Evolutionary conservation across 2,888 invertebrate genomes (phyloP).

Genomic region (Oligia fasciuncula): DNA sequence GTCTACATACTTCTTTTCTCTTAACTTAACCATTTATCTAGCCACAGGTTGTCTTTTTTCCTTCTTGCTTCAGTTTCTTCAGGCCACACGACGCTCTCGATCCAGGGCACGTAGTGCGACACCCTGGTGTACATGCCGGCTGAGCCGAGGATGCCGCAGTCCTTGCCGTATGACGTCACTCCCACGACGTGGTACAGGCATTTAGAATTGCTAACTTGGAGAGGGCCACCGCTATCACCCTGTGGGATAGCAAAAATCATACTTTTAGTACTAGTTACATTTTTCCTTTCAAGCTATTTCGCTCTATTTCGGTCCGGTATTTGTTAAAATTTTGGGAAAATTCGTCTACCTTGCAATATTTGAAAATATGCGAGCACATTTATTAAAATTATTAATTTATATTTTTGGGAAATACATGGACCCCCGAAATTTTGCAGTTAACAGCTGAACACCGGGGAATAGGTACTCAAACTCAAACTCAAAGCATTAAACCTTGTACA

Average conservation of each 20-base stretch:
- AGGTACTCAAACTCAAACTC: neutral
- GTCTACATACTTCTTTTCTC: neutral
- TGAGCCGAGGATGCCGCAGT: slow-evolving; percentile 77
- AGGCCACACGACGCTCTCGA: slow-evolving; percentile 90
- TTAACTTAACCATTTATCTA: slow-evolving; percentile 16
- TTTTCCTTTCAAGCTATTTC: neutral
- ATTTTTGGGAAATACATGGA: neutral
- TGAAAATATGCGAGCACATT: neutral
- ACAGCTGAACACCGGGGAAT: neutral
- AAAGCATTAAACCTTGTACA: too few relatives aligned
- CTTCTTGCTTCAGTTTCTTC: slow-evolving; percentile 39
- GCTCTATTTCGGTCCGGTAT: neutral
- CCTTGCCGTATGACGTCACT: slow-evolving; percentile 85
- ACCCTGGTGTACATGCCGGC: slow-evolving; percentile 89
- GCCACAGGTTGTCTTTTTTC: slow-evolving; percentile 1
- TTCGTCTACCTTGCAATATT: neutral
- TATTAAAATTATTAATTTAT: neutral
- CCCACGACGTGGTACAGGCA: slow-evolving; percentile 89
- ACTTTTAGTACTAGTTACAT: neutral
- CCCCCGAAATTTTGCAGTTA: neutral
- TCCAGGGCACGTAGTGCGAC: slow-evolving; percentile 89
- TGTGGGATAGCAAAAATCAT: slow-evolving; percentile 4
- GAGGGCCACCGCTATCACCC: slow-evolving; percentile 67
- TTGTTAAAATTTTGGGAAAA: neutral
- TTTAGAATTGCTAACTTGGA: slow-evolving; percentile 53